phyloP scores from a whole-genome alignment of 2,888 invertebrate genomes.

The Melinaea marsaeus region DNA sequence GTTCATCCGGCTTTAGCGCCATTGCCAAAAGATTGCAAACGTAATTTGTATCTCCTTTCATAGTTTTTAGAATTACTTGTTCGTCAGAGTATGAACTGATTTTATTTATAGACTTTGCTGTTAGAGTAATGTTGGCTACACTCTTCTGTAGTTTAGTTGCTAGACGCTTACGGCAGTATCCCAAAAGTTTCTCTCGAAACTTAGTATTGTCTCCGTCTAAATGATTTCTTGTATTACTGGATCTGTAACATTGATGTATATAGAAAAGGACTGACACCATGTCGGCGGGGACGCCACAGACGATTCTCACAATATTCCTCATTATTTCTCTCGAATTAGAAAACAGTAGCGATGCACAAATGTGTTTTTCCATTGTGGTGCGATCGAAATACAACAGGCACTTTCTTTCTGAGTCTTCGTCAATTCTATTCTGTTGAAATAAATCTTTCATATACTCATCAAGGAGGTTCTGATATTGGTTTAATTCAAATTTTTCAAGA shows the following conservation, averaged over 20 bases:
- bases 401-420: slow-evolving; percentile 38
- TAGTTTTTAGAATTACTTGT: slow-evolving; percentile 61
- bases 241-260: slow-evolving; percentile 65
- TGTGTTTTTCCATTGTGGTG: slow-evolving; percentile 63
- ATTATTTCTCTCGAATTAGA: slow-evolving; percentile 61
- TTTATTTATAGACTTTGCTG: slow-evolving; percentile 51
- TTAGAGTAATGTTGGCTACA: slow-evolving; percentile 55
- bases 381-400: slow-evolving; percentile 56
- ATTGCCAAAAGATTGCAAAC: slow-evolving; percentile 64
- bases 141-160: slow-evolving; percentile 54
- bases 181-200: slow-evolving; percentile 61
- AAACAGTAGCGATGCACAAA: slow-evolving; percentile 55
- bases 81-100: slow-evolving; percentile 57
- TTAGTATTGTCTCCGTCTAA: slow-evolving; percentile 60
- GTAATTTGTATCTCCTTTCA: slow-evolving; percentile 60
- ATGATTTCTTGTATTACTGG: slow-evolving; percentile 54
- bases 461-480: slow-evolving; percentile 58
- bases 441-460: slow-evolving; percentile 54
- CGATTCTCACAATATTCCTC: slow-evolving; percentile 57
- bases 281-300: slow-evolving; percentile 58
- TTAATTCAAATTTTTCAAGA: slow-evolving; percentile 62
- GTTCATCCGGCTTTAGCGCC: slow-evolving; percentile 65
- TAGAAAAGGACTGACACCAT: slow-evolving; percentile 66
- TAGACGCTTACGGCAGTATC: slow-evolving; percentile 56
- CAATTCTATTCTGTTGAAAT: slow-evolving; percentile 45